These are phyloP conservation scores for Channa striata DNA, from an alignment of 2,797 vertebrate species.

Conservation along the genomic window DNA sequence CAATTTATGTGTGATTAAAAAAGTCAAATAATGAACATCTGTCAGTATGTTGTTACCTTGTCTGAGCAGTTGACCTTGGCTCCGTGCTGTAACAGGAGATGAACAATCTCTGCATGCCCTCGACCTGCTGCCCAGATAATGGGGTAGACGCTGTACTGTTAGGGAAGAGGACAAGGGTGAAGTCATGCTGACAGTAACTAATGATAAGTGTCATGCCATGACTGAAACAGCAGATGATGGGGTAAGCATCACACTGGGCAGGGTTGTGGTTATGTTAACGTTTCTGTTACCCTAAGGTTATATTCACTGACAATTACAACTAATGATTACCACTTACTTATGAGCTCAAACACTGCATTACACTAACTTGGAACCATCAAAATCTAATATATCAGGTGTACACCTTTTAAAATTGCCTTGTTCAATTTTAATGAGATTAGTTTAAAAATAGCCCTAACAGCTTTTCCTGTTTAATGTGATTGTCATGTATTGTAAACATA, in stretches of 20 bases:
- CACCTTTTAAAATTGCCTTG: background rate
- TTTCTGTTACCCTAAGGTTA: background rate
- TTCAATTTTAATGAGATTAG: background rate
- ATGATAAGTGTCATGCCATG: slow-evolving; percentile 44
- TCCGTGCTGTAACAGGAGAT: slow-evolving; percentile 91
- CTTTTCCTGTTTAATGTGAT: background rate
- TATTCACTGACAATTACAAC: slow-evolving; percentile 10
- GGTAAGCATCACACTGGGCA: background rate
- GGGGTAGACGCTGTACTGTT: slow-evolving; percentile 98
- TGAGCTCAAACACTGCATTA: background rate
- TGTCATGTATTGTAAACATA: background rate
- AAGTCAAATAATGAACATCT: slow-evolving; percentile 38
- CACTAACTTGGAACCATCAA: background rate
- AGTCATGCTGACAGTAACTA: slow-evolving; percentile 55
- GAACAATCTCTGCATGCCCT: slow-evolving; percentile 94
- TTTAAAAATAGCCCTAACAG: background rate
- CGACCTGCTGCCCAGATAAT: slow-evolving; percentile 98
- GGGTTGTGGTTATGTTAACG: background rate
- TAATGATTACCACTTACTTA: background rate
- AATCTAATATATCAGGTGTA: background rate
- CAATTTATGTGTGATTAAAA: slow-evolving; percentile 37
- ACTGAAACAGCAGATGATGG: slow-evolving; percentile 32
- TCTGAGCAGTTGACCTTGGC: slow-evolving; percentile 99
- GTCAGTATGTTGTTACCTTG: slow-evolving; percentile 87
- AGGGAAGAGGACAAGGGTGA: slow-evolving; percentile 59